Evolutionary conservation across 2,113 vertebrate species (phyloP).

Genomic region (rat (Rattus norvegicus)): GRCr8 NC_086036.1:75280001-75280500

Average conservation of each 20-base stretch:
- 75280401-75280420: too few species aligned
- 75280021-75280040: background rate
- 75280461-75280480: background rate
- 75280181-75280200: background rate
- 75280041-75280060: background rate
- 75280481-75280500: background rate
- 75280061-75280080: background rate
- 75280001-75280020: background rate
- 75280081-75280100: conserved; percentile 18
- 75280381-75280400: background rate
- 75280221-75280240: background rate
- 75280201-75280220: background rate
- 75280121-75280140: background rate
- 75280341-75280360: background rate
- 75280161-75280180: background rate
- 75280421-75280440: too few species aligned
- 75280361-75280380: background rate
- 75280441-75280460: too few species aligned
- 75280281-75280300: background rate
- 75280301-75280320: background rate
- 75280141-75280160: background rate
- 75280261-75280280: background rate
- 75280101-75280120: background rate
- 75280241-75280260: background rate
- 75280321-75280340: background rate